Evolutionary conservation across 2,113 vertebrate species (phyloP), one percentile per base, ranked within the genome.

Genomic region (Rutilus rutilus): DNA sequence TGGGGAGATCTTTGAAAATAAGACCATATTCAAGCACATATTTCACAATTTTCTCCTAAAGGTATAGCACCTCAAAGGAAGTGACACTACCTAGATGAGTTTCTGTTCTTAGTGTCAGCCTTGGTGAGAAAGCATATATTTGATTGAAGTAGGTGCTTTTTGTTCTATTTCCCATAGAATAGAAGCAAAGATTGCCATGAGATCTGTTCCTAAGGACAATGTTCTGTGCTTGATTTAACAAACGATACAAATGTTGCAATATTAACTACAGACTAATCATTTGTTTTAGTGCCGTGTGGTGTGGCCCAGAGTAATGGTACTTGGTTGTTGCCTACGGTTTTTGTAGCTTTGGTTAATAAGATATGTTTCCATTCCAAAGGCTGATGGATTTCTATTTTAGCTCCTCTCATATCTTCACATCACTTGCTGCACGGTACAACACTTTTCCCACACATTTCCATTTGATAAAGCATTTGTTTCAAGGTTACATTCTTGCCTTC

Each of bases 1-100:
- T 89, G 62, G 71, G 80, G 79, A 79, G 42, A 86, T 87, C 84
- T 57, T 81, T 30, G 39, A 89, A 73, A 85, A 86, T 80, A 78
- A 69, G 62, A 36, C 52, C 57, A 50, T 54, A 64, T 57, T 86
- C 69, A 25, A 76, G 69, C 17, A 39, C 77, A 81, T 52, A 79
- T 82, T 85, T 85, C 82, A 88, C 73, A 62, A 83, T 69, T 86
- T 83, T 62, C 39, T 12, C 17, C 54, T 30, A 86, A 47, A 65
- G 57, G 33, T 39, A 33, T 33, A 82, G 79, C 15, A 69, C 10
- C 79, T 54, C 27, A 30, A 67, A 78, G 50, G 33, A 83, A 69
- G 54, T 36, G 65, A 69, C 25, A 54, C 5, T 52, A 82, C 27
- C 23, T 42, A 83, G 30, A 71, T 17, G 50, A 57, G 47, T 36